Conservation (phyloP, 2,888 invertebrate species). For the Coleophora deauratella region DNA sequence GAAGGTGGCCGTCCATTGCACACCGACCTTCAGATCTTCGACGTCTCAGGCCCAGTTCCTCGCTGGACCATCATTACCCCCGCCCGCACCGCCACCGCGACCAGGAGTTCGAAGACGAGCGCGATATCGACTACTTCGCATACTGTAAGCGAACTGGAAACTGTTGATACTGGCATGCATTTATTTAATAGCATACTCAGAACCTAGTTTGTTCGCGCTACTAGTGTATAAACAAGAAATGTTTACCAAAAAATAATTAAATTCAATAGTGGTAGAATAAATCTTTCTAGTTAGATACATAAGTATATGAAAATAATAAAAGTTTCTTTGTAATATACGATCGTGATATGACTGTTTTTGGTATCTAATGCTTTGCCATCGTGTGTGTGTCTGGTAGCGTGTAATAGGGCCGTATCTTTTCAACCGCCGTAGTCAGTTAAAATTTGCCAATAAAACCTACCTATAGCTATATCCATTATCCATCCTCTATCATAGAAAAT, state of each 20-base stretch:
- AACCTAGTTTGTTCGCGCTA: not conserved
- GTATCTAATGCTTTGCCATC: no score
- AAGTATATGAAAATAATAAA: no score
- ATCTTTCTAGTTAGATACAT: no score
- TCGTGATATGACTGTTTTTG: no score
- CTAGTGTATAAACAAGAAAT: not conserved
- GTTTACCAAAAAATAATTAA: not conserved
- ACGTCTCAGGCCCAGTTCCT: constrained; percentile 18
- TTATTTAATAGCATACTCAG: not conserved
- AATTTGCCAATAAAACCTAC: no score
- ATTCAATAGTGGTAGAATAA: no score
- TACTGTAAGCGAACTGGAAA: constrained; percentile 49
- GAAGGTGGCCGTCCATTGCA: constrained; percentile 34
- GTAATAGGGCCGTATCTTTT: no score
- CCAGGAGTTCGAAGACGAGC: constrained; percentile 34
- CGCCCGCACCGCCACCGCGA: constrained; percentile 30
- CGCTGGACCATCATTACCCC: constrained; percentile 18
- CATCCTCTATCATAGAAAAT: no score
- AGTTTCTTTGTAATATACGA: no score
- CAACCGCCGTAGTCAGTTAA: no score
- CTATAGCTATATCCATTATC: no score
- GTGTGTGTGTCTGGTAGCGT: no score
- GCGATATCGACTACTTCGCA: constrained; percentile 34
- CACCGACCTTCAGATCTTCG: constrained; percentile 22
- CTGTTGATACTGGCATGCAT: constrained; percentile 26